These are phyloP conservation scores for Dallia pectoralis DNA, from an alignment of 2,797 vertebrate species.

Conservation along the genomic window DNA sequence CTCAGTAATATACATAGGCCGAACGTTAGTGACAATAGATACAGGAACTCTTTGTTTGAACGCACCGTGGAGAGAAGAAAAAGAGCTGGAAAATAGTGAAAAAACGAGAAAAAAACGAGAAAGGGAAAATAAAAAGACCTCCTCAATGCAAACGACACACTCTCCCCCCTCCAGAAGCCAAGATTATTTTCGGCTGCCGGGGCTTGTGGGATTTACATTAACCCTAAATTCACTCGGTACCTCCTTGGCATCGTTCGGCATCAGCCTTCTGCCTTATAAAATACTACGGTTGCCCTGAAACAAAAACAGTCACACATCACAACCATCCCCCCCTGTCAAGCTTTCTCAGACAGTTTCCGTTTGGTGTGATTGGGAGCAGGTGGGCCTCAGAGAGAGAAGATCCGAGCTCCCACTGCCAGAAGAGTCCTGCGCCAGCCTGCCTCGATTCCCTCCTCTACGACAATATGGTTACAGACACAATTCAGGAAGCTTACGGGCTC, in stretches of 20 bases:
- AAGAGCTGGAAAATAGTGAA: slow-evolving; percentile 20
- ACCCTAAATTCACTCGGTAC: slow-evolving; percentile 54
- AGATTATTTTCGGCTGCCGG: slow-evolving; percentile 68
- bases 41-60: slow-evolving; percentile 36
- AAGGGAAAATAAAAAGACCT: slow-evolving; percentile 28
- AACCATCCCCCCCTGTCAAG: slow-evolving; percentile 11
- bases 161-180: slow-evolving; percentile 38
- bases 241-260: slow-evolving; percentile 46
- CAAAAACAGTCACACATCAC: slow-evolving; percentile 47
- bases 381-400: slow-evolving; percentile 28
- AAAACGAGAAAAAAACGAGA: too few species aligned
- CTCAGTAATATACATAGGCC: slow-evolving; percentile 18
- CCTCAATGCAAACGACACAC: slow-evolving; percentile 27
- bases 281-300: slow-evolving; percentile 49
- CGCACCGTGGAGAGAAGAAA: slow-evolving; percentile 19
- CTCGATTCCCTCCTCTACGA: neutral
- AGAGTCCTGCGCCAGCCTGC: neutral
- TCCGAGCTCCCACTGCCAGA: neutral
- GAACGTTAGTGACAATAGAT: slow-evolving; percentile 32
- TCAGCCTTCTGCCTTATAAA: slow-evolving; percentile 43
- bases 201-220: slow-evolving; percentile 64
- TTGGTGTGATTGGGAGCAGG: slow-evolving; percentile 58
- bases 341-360: slow-evolving; percentile 40
- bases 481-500: neutral
- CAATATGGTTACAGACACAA: neutral